Conservation (phyloP, 2,113 vertebrate genomes). For the Pyrgilauda ruficollis region DNA sequence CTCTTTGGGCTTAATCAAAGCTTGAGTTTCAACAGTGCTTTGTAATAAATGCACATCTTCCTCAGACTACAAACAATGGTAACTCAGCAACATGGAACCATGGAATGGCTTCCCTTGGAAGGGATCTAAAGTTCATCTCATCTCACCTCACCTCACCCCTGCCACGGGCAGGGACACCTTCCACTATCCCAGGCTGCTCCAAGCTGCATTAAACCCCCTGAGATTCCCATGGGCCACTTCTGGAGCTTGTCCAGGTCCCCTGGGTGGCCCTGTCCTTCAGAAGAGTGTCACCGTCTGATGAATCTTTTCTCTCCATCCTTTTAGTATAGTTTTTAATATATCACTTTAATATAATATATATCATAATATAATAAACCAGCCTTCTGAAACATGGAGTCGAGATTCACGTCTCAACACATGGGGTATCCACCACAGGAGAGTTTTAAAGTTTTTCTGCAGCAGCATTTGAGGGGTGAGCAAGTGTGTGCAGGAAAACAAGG, state of each 20-base stretch:
- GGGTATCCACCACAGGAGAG: not conserved
- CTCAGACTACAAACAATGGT: not conserved
- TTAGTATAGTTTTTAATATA: no score
- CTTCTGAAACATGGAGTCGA: no score
- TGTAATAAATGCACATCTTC: not conserved
- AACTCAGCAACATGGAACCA: not conserved
- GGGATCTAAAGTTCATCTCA: not conserved
- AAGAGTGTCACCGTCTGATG: no score
- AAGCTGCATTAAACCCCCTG: accelerated
- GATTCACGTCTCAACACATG: no score
- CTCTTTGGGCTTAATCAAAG: not conserved
- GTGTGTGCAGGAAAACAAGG: not conserved
- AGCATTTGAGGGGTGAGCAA: not conserved
- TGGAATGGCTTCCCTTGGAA: not conserved
- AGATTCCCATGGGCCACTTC: not conserved
- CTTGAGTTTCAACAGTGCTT: not conserved
- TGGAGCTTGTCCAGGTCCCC: not conserved
- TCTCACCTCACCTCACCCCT: not conserved
- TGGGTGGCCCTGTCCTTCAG: not conserved
- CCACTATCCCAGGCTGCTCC: not conserved
- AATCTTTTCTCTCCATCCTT: no score
- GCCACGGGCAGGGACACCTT: not conserved
- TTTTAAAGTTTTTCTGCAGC: not conserved
- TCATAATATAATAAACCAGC: no score
- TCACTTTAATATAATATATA: no score